Evolutionary conservation across 2,888 invertebrate genomes (phyloP), one percentile per base, ranked within the genome.

Genomic region (Drosophila limbata): DNA sequence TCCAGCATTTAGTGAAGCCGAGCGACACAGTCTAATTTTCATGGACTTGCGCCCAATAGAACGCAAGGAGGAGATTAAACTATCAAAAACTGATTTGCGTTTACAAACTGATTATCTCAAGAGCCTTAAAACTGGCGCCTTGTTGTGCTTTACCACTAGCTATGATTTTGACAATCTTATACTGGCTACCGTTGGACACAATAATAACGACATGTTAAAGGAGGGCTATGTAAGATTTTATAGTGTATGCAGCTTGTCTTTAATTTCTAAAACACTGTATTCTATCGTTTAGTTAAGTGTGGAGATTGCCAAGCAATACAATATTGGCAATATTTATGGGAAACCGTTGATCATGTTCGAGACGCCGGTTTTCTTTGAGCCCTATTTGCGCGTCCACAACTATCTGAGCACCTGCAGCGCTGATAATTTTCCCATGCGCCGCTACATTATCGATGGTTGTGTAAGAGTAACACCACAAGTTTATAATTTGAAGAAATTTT

Each of bases 351-450:
- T 94, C 0, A 96, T 97, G 96, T 94, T 96, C 2, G 96, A 97
- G 90, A 95, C 96, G 56, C 95, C 95, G 55, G 95, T 96, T 0
- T 97, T 95, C 91, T 97, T 97, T 89, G 97, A 97, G 87, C 96
- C 97, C 0, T 97, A 97, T 89, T 94, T 95, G 72, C 95, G 96
- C 85, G 96, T 96, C 0, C 92, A 96, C 57, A 94, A 93, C 76
- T 96, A 95, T n/a, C 90, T 97, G 28, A 94, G 96, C 84, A 91
- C 92, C 1, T 94, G 95, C 55, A 91, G 92, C 42, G 84, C 93
- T 21, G 92, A 94, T 6, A 93, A 93, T 31, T 94, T 96, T 80
- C 96, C 96, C 0, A 94, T 97, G 94, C 93, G 93, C 51, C 93
- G 94, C 64, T 96, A 96, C 87, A 94, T 97, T 66, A 94, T 96